phyloP scores from a whole-genome alignment of 2,113 vertebrate species.

The Gambusia holbrooki region DNA sequence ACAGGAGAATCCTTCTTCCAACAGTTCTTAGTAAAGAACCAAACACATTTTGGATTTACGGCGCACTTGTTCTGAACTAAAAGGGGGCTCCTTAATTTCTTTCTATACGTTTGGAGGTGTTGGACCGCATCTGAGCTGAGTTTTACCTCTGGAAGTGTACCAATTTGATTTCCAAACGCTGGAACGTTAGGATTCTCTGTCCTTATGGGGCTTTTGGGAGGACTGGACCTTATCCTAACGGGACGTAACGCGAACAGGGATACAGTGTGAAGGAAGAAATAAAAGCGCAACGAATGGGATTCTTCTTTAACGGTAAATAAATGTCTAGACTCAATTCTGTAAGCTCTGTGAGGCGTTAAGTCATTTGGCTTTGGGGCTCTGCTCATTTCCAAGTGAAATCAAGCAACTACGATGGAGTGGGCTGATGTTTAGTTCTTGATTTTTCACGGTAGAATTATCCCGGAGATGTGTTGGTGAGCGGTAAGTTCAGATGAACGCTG shows the following conservation, averaged over 20 bases:
- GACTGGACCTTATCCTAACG: constrained; percentile 65
- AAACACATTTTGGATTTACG: constrained; percentile 81
- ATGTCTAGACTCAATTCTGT: constrained; percentile 30
- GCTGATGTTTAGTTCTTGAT: constrained; percentile 22
- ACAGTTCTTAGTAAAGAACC: constrained; percentile 27
- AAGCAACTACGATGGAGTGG: constrained; percentile 27
- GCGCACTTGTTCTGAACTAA: constrained; percentile 82
- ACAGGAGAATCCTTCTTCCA: constrained; percentile 63
- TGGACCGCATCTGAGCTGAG: constrained; percentile 81
- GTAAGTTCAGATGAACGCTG: constrained; percentile 23
- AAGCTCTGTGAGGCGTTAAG: constrained; percentile 8
- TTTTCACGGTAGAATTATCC: constrained; percentile 13
- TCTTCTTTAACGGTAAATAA: constrained; percentile 72
- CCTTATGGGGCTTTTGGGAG: constrained; percentile 50
- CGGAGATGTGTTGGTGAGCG: constrained; percentile 18
- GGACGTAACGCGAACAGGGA: constrained; percentile 68
- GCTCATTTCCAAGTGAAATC: constrained; percentile 14
- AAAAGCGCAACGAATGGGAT: constrained; percentile 50
- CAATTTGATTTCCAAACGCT: constrained; percentile 49
- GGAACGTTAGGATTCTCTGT: constrained; percentile 42
- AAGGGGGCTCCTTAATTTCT: constrained; percentile 78
- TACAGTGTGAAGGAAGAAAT: constrained; percentile 52
- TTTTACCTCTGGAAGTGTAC: constrained; percentile 64
- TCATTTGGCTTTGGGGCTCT: constrained; percentile 8
- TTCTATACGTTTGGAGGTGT: constrained; percentile 74